phyloP scores from a whole-genome alignment of 2,113 vertebrate species.

The Gambusia affinis region DNA sequence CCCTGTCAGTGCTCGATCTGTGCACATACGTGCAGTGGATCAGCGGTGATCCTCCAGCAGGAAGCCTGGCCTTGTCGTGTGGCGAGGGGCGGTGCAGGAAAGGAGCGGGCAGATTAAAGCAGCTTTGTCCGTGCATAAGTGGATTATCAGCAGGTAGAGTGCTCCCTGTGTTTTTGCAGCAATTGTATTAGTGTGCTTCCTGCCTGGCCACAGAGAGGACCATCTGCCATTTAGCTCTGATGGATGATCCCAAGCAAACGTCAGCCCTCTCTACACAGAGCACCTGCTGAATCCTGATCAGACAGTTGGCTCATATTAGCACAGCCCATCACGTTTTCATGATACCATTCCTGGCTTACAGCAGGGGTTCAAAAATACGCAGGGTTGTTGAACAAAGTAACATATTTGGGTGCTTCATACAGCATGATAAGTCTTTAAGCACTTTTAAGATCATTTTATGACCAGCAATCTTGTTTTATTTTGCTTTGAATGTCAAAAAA shows the following conservation, averaged over 20 bases:
- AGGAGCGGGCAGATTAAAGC: constrained; percentile 75
- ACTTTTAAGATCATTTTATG: neutral
- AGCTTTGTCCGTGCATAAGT: constrained; percentile 77
- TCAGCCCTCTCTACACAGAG: constrained; percentile 54
- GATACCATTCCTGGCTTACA: constrained; percentile 30
- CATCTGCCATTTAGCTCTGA: constrained; percentile 82
- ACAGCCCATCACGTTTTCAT: constrained; percentile 53
- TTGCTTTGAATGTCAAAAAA: neutral
- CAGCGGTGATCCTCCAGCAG: constrained; percentile 60
- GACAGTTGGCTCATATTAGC: constrained; percentile 56
- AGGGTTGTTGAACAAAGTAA: constrained; percentile 24
- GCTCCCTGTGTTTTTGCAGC: constrained; percentile 71
- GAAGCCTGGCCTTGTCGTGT: constrained; percentile 59
- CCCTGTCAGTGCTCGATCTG: constrained; percentile 40
- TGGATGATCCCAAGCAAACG: constrained; percentile 72
- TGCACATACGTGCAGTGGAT: constrained; percentile 57
- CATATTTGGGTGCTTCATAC: constrained; percentile 42
- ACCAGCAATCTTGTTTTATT: neutral
- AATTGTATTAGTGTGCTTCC: constrained; percentile 78
- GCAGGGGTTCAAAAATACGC: constrained; percentile 34
- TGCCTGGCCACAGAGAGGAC: constrained; percentile 73
- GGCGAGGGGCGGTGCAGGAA: constrained; percentile 41
- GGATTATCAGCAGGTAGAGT: constrained; percentile 83
- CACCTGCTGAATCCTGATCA: constrained; percentile 77
- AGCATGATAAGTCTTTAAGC: neutral